Evolutionary conservation across 2,888 invertebrate genomes (phyloP), one percentile per base, ranked within the genome.

Genomic region (Colletes collaris): DNA sequence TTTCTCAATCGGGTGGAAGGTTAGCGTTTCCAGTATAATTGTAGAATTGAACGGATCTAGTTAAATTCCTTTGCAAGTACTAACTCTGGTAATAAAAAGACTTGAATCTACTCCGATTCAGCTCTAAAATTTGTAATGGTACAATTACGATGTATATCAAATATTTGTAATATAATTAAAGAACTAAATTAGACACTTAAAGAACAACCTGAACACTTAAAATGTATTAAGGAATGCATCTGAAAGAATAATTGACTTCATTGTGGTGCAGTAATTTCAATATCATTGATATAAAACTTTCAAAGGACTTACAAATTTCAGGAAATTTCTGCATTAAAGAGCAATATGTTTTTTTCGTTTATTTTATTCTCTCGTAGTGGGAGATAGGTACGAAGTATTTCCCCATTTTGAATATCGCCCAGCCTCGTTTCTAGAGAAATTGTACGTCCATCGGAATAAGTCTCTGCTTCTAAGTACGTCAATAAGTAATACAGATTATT

Each of bases 401-500:
- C 44, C 64, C 64, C 7, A 27, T 4, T 16, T 53, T 37, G 40
- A 64, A 40, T 46, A 56, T 46, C 77, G 52, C 6, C 37, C 3
- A 11, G 40, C n/a, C 69, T 60, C 70, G 10, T 65, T 78, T 19
- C 59, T 46, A 27, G 44, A 55, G 78, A 64, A 59, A 78, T 77
- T 77, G 68, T 69, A 77, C 78, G 78, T 40, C 64, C 46, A 64
- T 53, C 40, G 79, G 70, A 58, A 78, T 78, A 78, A 78, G 69
- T 78, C 64, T 78, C 64, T 40, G 37, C 59, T 27, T 50, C 69
- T 49, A 58, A 64, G 63, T 78, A 68, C 69, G 78, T 64, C 79
- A 64, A 78, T 69, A 68, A 76, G 77, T 77, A 78, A 78, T 78
- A 69, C 64, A 78, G 79, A 78, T 78, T 69, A 78, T 69, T 70